Percentiles rank a stretch among this genome's conserved stretches.
Conservation (phyloP, 1,140 invertebrate genomes). For the Metopolophium dirhodum region DNA sequence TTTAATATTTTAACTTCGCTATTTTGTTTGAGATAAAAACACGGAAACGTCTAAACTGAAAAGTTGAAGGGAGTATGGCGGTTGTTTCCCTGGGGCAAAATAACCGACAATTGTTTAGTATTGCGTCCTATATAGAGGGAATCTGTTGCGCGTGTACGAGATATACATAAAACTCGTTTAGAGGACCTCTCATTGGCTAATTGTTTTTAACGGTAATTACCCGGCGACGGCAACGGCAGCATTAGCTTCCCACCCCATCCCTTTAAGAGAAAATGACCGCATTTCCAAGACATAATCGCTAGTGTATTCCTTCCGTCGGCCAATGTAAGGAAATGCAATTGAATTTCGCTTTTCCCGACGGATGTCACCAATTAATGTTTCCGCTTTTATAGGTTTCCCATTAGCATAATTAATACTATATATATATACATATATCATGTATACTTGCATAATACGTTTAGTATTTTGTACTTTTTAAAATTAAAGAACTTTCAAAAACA, state of each 20-base stretch:
- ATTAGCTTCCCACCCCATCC: slow-evolving; percentile 24
- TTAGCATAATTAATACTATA: not conserved
- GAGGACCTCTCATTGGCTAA: slow-evolving; percentile 47
- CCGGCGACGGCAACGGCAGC: slow-evolving; percentile 35
- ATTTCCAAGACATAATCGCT: slow-evolving; percentile 38
- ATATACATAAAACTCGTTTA: slow-evolving; percentile 43
- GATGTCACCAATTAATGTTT: slow-evolving; percentile 23
- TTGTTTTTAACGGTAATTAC: slow-evolving; percentile 54
- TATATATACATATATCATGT: not conserved
- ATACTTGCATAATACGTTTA: not conserved
- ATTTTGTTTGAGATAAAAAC: slow-evolving; percentile 41
- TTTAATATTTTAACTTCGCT: slow-evolving; percentile 32
- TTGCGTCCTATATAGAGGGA: not conserved
- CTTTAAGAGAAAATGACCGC: slow-evolving; percentile 40
- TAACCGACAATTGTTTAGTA: slow-evolving; percentile 50
- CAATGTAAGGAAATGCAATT: slow-evolving; percentile 17
- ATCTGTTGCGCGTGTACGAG: slow-evolving; percentile 43
- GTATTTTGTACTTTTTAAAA: not conserved
- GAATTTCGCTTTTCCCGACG: slow-evolving; percentile 32
- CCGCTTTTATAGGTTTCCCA: slow-evolving; percentile 17
- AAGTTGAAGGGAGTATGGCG: slow-evolving; percentile 32
- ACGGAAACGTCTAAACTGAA: slow-evolving; percentile 26
- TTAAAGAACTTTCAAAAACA: not conserved
- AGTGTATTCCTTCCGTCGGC: slow-evolving; percentile 38
- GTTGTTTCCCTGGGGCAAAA: slow-evolving; percentile 47